A percentile compares a stretch with the other conserved stretches of the same genome.
These are phyloP conservation scores for Anas flavirostris DNA, from an alignment of 2,797 vertebrate genomes.

Conservation along the genomic window DNA sequence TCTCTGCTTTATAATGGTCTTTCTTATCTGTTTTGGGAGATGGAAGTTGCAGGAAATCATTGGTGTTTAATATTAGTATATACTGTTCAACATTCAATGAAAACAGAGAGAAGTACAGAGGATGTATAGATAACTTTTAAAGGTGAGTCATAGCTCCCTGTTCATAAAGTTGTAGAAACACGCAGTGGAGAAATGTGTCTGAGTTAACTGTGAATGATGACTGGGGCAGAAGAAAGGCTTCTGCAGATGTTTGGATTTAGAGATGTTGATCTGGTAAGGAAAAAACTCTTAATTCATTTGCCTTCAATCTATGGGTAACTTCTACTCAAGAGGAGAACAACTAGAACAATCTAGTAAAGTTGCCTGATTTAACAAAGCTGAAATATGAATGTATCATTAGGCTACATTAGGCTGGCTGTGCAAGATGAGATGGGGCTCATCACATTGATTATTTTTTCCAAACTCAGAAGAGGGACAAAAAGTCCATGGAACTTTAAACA, in stretches of 20 bases:
- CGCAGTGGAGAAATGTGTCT: accelerated
- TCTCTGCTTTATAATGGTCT: background rate
- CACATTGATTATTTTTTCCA: background rate
- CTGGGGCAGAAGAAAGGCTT: background rate
- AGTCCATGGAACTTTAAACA: background rate
- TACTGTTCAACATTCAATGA: background rate
- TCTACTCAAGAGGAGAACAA: background rate
- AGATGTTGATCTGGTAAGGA: background rate
- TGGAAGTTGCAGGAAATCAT: background rate
- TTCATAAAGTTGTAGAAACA: background rate
- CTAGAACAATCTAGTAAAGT: background rate
- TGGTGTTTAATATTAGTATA: accelerated
- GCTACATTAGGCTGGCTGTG: background rate
- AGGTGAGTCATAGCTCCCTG: background rate
- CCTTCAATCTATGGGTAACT: background rate
- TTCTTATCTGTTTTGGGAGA: background rate
- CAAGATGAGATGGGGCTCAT: background rate
- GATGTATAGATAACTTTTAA: background rate
- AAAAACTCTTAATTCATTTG: background rate
- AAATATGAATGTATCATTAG: background rate
- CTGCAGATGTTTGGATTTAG: background rate
- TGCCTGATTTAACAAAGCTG: background rate
- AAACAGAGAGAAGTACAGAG: background rate
- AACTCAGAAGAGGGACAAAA: background rate
- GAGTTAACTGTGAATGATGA: background rate